Base-by-base conservation (phyloP, 2,113 vertebrate genomes). In the Chascanopsetta lugubris region DNA sequence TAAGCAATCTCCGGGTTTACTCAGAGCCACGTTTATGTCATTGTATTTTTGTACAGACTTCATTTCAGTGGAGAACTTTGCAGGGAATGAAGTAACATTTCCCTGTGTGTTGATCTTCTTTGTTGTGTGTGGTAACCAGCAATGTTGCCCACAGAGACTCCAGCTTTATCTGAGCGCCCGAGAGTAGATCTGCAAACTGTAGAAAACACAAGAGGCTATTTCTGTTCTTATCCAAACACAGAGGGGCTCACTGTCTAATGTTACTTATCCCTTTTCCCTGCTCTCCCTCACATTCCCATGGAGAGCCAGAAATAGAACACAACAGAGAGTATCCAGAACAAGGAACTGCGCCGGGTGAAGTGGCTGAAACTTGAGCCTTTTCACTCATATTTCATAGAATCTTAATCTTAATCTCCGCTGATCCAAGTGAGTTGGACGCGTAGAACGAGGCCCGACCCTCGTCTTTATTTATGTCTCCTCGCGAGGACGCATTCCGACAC, bases 151-250 rank as follows among this genome's bases (percentile, higher is more conserved):
- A 25, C 26, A 25, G 18, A 50, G 53, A 48, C 47, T 56, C 4
- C 26, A 53, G 34, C 69, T 68, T 75, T 59, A 70, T 71, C 72
- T 36, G 13, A 67, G 36, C 48, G 47, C 24, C n/a, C 45, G 13
- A 20, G 12, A 2, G 55, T 67, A 75, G 77, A 77, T 82, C 67
- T 72, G 59, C 67, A 77, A 79, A 84, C 59, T 24, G 4, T 74
- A 58, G 62, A 81, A 80, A 81, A 79, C 62, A 69, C 62, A 74
- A 80, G 72, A 69, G 48, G 69, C 79, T 82, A 84, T 89, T 88
- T 90, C 73, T 87, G 76, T 61, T 80, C 87, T 83, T 87, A 75
- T 89, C 82, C 83, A 90, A 91, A 90, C 85, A 88, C 20, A 65
- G 80, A 66, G 59, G 15, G 58, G 53, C 72, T 77, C 70, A 62